phyloP scores from a whole-genome alignment of 2,113 vertebrate species.

The Vulpes lagopus region DNA sequence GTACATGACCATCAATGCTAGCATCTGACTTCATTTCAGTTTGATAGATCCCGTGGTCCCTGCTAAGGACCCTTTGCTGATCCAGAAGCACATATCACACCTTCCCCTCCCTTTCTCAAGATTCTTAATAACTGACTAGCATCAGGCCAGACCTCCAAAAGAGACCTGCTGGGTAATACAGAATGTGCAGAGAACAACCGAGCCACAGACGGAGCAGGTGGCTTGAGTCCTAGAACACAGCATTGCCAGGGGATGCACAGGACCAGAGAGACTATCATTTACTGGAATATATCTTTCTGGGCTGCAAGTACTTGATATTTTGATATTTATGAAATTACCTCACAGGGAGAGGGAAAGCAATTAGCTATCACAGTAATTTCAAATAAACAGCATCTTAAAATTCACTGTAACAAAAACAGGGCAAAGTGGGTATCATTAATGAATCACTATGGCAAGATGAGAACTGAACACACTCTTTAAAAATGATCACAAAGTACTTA shows the following conservation, averaged over 20 bases:
- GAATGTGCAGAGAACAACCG: neutral
- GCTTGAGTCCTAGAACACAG: neutral
- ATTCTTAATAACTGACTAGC: neutral
- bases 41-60: neutral
- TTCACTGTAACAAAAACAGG: conserved; percentile 1
- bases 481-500: neutral
- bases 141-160: neutral
- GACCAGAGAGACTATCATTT: neutral
- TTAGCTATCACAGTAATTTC: conserved; percentile 34
- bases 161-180: neutral
- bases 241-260: neutral
- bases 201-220: neutral
- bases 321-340: conserved; percentile 28
- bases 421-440: neutral
- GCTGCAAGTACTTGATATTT: neutral
- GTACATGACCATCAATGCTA: neutral
- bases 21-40: neutral
- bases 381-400: conserved; percentile 56
- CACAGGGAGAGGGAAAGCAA: neutral
- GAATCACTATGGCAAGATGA: neutral
- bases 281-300: neutral
- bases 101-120: neutral
- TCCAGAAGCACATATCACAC: neutral
- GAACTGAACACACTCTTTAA: neutral
- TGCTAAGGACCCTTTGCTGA: neutral